Percentiles rank a stretch among this genome's conserved stretches.
Evolutionary conservation across 2,113 vertebrate genomes (phyloP).

Genomic region (Myxocyprinus asiaticus): DNA sequence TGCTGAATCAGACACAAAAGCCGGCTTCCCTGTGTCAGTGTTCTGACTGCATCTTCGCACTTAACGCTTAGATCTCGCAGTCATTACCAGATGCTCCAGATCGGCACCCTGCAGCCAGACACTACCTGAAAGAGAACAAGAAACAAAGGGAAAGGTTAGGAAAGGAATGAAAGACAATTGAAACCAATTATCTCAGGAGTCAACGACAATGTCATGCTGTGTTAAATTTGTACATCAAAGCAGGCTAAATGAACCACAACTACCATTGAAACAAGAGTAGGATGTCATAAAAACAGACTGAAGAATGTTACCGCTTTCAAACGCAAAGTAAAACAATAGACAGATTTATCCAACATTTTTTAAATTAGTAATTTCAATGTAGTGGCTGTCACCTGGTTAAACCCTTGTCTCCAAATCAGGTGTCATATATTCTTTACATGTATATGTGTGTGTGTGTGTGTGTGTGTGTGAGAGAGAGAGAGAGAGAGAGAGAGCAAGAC

Average conservation of each 20-base stretch:
- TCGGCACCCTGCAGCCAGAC: conserved; percentile 60
- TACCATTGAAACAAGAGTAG: conserved; percentile 39
- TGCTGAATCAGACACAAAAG: conserved; percentile 32
- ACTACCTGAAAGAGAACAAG: conserved; percentile 59
- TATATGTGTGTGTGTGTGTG: neutral
- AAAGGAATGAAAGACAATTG: conserved; percentile 35
- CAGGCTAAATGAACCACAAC: conserved; percentile 57
- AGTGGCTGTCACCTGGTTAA: neutral
- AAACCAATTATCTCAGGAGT: conserved; percentile 22
- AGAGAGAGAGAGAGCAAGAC: neutral
- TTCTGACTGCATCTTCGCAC: neutral
- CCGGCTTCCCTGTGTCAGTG: neutral
- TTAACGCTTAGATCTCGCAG: conserved; percentile 30
- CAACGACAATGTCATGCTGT: neutral
- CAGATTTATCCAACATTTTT: neutral
- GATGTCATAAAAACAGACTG: conserved; percentile 2
- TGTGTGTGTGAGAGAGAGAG: neutral
- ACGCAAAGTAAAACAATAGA: neutral
- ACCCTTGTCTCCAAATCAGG: conserved; percentile 8
- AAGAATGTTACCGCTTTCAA: neutral
- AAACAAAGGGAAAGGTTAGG: neutral
- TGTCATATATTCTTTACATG: conserved; percentile 2
- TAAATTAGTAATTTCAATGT: neutral
- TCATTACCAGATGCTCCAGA: conserved; percentile 28
- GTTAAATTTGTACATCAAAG: conserved; percentile 8